Base-by-base conservation (phyloP, 1,140 invertebrate genomes). In the Teleogryllus occipitalis region DNA sequence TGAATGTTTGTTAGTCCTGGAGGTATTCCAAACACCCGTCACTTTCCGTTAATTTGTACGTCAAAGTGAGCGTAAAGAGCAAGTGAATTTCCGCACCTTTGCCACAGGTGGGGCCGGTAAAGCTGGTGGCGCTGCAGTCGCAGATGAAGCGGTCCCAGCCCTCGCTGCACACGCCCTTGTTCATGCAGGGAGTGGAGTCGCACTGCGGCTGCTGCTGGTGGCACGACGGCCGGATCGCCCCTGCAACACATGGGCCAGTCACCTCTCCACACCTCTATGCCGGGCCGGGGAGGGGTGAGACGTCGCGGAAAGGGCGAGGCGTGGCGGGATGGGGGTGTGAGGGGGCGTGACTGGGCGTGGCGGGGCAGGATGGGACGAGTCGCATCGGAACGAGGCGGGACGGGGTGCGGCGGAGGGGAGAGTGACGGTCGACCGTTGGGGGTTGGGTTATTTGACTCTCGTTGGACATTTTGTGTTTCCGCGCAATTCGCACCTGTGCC, bases 81-180 rank as follows among this genome's bases (percentile, higher is more conserved):
- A 75, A 75, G 21, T 22, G 8, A 75, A 8, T 65, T 80, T 8
- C 82, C 83, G 86, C 85, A 95, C 94, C 93, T 89, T 96, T 92
- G 78, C 94, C 94, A 88, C 98, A 99, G 5, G 93, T 97, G 0
- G 95, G 93, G 72, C 98, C 98, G 0, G 92, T 94, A 85, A 93
- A 99, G 80, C 92, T 89, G 0, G 97, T 99, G 8, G 90, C 89
- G 10, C 95, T 93, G 86, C 98, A 99, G 86, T 99, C 97, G 86
- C 98, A 99, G 75, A 97, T 90, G 84, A 97, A 97, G 81, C 97
- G 90, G 86, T 98, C 98, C 96, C 97, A 98, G 8, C 97, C 98
- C 86, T 98, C 96, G 15, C 90, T 87, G 86, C 98, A 99, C 47
- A 89, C 87, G 15, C 97, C 97, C 21, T 93, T 92, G 84, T 99